Conservation (phyloP, 2,113 vertebrate species). For the Melanotaenia duboulayi region DNA sequence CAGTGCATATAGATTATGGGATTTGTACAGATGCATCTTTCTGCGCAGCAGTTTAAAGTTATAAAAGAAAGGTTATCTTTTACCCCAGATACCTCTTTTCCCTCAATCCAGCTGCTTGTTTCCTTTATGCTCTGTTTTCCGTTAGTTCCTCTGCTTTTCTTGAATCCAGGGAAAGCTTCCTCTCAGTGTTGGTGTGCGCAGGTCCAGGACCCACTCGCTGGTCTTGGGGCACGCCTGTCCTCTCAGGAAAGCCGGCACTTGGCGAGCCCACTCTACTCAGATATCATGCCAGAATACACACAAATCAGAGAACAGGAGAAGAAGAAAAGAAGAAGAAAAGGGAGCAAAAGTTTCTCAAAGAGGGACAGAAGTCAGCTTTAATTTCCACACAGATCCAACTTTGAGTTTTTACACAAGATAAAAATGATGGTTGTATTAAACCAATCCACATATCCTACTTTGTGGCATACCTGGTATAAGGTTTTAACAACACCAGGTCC, state of each 20-base stretch:
- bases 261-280: constrained; percentile 60
- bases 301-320: constrained; percentile 61
- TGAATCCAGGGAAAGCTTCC: constrained; percentile 73
- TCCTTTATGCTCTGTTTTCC: constrained; percentile 27
- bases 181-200: constrained; percentile 48
- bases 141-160: constrained; percentile 59
- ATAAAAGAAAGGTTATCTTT: constrained; percentile 39
- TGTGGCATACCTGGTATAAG: background rate
- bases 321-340: constrained; percentile 29
- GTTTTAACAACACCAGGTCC: background rate
- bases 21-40: constrained; percentile 28
- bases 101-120: background rate
- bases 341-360: constrained; percentile 31
- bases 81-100: constrained; percentile 13
- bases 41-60: constrained; percentile 23
- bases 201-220: constrained; percentile 53
- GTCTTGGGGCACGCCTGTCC: constrained; percentile 56
- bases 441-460: background rate
- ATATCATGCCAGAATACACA: constrained; percentile 75
- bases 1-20: constrained; percentile 20
- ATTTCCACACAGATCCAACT: constrained; percentile 36
- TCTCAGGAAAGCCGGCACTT: constrained; percentile 69
- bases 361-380: constrained; percentile 28
- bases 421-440: background rate
- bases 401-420: constrained; percentile 6